Evolutionary conservation across 2,797 vertebrate species (phyloP).

Genomic region (Apogon hyalosoma): DNA sequence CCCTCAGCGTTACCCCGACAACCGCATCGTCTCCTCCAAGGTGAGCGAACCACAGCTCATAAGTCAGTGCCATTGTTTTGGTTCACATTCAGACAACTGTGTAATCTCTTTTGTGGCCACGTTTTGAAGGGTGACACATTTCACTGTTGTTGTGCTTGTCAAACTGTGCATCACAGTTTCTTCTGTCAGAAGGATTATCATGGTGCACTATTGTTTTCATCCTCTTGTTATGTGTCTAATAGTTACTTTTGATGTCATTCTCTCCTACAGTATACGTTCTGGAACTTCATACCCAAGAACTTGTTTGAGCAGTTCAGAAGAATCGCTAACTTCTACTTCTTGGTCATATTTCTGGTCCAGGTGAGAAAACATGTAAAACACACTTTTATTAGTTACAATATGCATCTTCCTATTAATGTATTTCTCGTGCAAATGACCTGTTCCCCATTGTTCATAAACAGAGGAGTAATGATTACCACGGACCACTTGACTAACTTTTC

Average conservation of each 20-base stretch:
- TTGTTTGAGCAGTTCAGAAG: conserved; percentile 98
- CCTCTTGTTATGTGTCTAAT: conserved; percentile 9
- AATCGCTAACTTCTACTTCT: conserved; percentile 99
- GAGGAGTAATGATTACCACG: neutral
- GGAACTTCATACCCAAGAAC: conserved; percentile 99
- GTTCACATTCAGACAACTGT: conserved; percentile 40
- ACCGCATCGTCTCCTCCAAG: conserved; percentile 98
- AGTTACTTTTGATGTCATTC: conserved; percentile 29
- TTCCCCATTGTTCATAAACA: neutral
- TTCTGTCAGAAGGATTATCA: conserved; percentile 28
- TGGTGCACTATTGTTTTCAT: conserved; percentile 19
- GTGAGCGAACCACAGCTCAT: conserved; percentile 72
- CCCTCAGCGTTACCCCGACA: conserved; percentile 96
- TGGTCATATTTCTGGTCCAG: conserved; percentile 99
- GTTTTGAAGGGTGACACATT: conserved; percentile 48
- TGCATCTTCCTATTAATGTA: neutral
- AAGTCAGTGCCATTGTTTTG: conserved; percentile 26
- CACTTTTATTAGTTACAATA: conserved; percentile 1
- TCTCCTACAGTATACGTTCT: conserved; percentile 92
- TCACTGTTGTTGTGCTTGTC: conserved; percentile 21
- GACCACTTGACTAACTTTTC: neutral
- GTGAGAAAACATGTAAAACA: conserved; percentile 77
- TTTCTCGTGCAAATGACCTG: conserved; percentile 1
- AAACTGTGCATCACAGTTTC: conserved; percentile 24
- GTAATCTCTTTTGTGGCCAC: conserved; percentile 42